These are phyloP conservation scores for Drosophila orena DNA, from an alignment of 1,140 invertebrate species.

Conservation along the genomic window DNA sequence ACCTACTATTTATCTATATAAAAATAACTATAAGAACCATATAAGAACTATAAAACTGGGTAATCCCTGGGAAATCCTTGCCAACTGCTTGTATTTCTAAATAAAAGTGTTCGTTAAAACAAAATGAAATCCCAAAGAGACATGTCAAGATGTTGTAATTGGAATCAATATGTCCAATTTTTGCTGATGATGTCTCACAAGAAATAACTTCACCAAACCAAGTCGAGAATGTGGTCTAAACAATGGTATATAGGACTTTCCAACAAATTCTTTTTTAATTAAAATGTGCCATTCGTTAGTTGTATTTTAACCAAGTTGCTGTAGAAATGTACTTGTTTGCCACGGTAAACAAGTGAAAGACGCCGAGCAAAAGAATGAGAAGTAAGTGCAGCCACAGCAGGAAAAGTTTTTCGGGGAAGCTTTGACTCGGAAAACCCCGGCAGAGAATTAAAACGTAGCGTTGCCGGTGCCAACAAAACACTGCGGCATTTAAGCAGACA, in stretches of 20 bases:
- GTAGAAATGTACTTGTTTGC: constrained; percentile 48
- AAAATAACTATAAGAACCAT: no score
- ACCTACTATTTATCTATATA: no score
- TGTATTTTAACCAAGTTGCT: constrained; percentile 38
- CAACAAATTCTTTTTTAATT: constrained; percentile 41
- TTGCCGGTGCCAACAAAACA: constrained; percentile 44
- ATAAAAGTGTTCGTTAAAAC: no score
- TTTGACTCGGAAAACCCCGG: constrained; percentile 33
- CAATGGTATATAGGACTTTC: not conserved
- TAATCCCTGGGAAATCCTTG: no score
- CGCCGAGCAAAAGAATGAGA: constrained; percentile 15
- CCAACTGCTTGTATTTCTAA: no score
- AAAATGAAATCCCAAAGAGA: no score
- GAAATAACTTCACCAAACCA: no score
- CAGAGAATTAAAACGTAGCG: constrained; percentile 47
- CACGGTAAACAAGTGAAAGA: constrained; percentile 40
- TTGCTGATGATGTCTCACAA: no score
- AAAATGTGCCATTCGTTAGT: constrained; percentile 21
- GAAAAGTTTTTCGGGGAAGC: constrained; percentile 36
- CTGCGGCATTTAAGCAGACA: constrained; percentile 62
- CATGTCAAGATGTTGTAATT: no score
- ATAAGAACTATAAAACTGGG: no score
- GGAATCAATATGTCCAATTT: no score
- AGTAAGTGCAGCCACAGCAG: constrained; percentile 33
- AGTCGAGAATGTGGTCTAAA: not conserved